These are phyloP conservation scores for Orgyia antiqua DNA, from an alignment of 2,888 invertebrate genomes.

Conservation along the genomic window DNA sequence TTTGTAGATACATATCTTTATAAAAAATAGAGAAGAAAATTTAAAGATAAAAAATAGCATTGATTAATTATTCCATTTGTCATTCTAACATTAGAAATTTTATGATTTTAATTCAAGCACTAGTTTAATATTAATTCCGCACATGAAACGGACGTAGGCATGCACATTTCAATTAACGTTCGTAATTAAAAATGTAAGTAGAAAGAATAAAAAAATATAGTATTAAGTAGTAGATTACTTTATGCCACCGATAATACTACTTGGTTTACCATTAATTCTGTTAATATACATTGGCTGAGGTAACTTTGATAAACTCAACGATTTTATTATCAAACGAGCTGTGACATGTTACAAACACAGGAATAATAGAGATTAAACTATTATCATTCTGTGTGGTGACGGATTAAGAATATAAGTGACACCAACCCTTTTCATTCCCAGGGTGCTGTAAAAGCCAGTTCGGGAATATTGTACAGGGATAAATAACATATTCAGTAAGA, in stretches of 20 bases:
- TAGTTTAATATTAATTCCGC: conserved; percentile 35
- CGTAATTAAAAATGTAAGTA: conserved; percentile 65
- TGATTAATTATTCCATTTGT: conserved; percentile 9
- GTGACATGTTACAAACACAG: too few relatives aligned
- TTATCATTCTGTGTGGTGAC: too few relatives aligned
- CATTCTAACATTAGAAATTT: conserved; percentile 6
- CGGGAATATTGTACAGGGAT: too few relatives aligned
- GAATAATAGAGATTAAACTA: too few relatives aligned
- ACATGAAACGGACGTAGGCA: conserved; percentile 29
- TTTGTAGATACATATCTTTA: too few relatives aligned
- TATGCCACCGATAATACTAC: conserved; percentile 64
- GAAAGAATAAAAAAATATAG: conserved; percentile 55
- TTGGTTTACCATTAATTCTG: conserved; percentile 61
- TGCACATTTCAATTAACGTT: conserved; percentile 67
- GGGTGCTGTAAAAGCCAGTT: too few relatives aligned
- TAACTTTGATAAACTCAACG: conserved; percentile 37
- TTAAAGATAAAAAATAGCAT: conserved; percentile 10
- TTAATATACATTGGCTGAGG: conserved; percentile 39
- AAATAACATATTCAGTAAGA: too few relatives aligned
- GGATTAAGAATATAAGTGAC: too few relatives aligned
- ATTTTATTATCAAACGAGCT: too few relatives aligned
- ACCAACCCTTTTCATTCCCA: too few relatives aligned
- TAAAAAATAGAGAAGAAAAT: too few relatives aligned
- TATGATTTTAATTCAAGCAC: conserved; percentile 29
- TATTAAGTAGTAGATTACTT: conserved; percentile 66